These are phyloP conservation scores for Hyla sarda DNA, from an alignment of 2,113 vertebrate species.

Conservation along the genomic window DNA sequence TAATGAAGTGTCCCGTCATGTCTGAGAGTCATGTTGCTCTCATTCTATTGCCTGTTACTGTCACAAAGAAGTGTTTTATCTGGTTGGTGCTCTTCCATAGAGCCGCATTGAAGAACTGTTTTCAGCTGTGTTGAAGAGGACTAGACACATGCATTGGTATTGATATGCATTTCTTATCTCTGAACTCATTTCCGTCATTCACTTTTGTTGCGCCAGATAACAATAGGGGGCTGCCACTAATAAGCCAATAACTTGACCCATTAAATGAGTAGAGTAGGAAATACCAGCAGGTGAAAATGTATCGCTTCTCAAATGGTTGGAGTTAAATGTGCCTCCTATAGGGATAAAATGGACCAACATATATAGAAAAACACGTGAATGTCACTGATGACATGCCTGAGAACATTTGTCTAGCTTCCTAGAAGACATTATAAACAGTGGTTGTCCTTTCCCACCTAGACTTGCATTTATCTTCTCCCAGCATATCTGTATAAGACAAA, in stretches of 20 bases:
- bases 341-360: background rate
- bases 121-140: background rate
- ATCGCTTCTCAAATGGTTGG: background rate
- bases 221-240: constrained; percentile 26
- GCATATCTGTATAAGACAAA: background rate
- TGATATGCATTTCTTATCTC: constrained; percentile 6
- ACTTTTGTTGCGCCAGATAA: background rate
- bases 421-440: background rate
- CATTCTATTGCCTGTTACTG: background rate
- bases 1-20: background rate
- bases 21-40: background rate
- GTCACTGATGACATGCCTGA: background rate
- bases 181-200: background rate
- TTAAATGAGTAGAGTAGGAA: constrained; percentile 19
- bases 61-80: background rate
- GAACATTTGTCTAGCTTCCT: background rate
- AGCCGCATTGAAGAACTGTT: background rate
- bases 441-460: background rate
- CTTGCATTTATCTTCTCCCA: background rate
- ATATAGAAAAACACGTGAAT: background rate
- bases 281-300: constrained; percentile 32
- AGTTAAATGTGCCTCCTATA: background rate
- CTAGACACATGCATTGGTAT: background rate
- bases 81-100: background rate
- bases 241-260: constrained; percentile 27